These are phyloP conservation scores for Caloenas nicobarica DNA, from an alignment of 2,113 vertebrate genomes.

Conservation along the genomic window DNA sequence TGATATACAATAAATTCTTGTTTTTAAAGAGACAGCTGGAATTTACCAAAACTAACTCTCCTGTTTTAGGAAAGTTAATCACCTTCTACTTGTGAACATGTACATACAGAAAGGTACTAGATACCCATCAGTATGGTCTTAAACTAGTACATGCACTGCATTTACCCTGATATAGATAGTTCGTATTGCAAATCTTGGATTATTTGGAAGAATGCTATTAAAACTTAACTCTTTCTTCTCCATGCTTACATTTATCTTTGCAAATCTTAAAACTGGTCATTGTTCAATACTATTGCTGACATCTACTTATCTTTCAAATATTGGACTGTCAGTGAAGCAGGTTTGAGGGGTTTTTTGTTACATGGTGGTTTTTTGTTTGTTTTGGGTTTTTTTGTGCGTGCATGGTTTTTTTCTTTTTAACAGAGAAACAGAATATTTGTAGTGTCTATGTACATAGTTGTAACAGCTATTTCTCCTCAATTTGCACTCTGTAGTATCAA, in stretches of 20 bases:
- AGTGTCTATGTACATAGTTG: background rate
- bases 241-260: background rate
- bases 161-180: background rate
- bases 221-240: background rate
- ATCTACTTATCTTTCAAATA: background rate
- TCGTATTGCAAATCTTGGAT: background rate
- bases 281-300: background rate
- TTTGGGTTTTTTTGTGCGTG: too few relatives aligned
- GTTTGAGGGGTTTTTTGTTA: too few relatives aligned
- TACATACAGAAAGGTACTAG: background rate
- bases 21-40: background rate
- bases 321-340: background rate
- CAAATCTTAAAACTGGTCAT: background rate
- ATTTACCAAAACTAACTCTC: background rate
- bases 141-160: background rate
- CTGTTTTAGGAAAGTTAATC: background rate
- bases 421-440: background rate
- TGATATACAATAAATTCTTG: background rate
- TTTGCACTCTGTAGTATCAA: background rate
- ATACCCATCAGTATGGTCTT: background rate
- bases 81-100: background rate
- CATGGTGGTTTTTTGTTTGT: too few relatives aligned
- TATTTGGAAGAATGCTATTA: background rate
- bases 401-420: background rate
- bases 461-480: background rate